Conservation (phyloP, 1,140 invertebrate genomes). For the Drosophila pectinifera region DNA sequence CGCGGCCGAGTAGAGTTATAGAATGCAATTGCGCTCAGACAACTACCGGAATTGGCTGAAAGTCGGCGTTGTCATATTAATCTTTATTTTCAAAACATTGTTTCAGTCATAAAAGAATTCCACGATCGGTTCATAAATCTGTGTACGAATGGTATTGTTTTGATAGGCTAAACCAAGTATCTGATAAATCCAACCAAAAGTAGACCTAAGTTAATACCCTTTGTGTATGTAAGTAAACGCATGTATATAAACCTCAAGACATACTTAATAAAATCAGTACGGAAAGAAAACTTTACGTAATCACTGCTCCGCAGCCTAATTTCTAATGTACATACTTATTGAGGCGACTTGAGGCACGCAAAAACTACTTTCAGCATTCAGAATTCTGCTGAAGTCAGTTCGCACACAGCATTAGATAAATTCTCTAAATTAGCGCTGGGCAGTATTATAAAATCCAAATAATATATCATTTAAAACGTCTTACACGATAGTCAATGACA, state of each 20-base stretch:
- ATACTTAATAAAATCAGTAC: background rate
- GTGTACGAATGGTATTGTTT: no score
- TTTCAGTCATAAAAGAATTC: no score
- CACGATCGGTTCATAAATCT: no score
- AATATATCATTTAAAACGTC: no score
- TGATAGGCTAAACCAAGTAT: no score
- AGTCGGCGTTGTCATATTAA: no score
- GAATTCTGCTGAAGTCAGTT: background rate
- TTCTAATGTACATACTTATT: background rate
- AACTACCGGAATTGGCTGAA: no score
- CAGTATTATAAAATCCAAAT: background rate
- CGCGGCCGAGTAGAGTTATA: no score
- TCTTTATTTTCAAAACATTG: no score
- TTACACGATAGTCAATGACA: no score
- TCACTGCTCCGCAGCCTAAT: conserved; percentile 5
- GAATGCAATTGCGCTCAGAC: no score
- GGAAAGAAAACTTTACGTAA: conserved; percentile 1
- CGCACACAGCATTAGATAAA: background rate
- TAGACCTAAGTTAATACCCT: background rate
- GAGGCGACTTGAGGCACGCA: background rate
- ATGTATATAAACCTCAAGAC: background rate
- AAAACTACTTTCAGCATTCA: background rate
- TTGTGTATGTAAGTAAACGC: background rate
- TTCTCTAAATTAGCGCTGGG: background rate
- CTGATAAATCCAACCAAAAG: background rate